Conservation (phyloP, 35 echinoderm and acorn worm genomes). For the Heliocidaris erythrogramma region DNA sequence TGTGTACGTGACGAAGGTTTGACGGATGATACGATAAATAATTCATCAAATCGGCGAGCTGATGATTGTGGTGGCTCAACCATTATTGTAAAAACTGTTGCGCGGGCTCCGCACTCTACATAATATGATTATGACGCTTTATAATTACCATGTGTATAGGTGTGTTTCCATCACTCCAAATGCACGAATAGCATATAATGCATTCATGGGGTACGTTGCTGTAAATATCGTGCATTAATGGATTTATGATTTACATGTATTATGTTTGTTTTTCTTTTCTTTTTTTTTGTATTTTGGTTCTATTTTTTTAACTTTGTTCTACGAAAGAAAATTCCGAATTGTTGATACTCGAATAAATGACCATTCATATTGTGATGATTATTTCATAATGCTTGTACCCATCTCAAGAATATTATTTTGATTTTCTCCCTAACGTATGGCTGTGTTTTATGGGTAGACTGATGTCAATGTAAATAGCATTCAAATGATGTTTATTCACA, state of each 20-base stretch:
- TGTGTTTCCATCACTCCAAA: not conserved
- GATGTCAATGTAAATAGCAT: no score
- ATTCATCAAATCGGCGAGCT: not conserved
- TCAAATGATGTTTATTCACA: no score
- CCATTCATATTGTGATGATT: not conserved
- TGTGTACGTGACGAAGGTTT: not conserved
- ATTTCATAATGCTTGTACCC: not conserved
- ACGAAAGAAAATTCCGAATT: not conserved
- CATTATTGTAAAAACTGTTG: not conserved
- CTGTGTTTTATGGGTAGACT: no score
- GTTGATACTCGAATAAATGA: not conserved
- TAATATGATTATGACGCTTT: slow-evolving; percentile 8
- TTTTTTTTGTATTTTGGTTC: not conserved
- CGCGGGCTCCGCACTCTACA: not conserved
- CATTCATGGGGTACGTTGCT: not conserved
- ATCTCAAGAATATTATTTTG: not conserved
- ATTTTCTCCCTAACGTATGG: not conserved
- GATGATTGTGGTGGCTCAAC: not conserved
- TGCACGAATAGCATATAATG: not conserved
- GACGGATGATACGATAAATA: not conserved
- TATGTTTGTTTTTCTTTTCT: not conserved
- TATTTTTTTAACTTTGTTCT: slow-evolving; percentile 19
- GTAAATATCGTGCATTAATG: not conserved
- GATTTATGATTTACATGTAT: not conserved
- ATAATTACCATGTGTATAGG: not conserved